These are phyloP conservation scores for Gnathonemus echidnorhynchus DNA, from an alignment of 2,113 vertebrate species.

Conservation along the genomic window DNA sequence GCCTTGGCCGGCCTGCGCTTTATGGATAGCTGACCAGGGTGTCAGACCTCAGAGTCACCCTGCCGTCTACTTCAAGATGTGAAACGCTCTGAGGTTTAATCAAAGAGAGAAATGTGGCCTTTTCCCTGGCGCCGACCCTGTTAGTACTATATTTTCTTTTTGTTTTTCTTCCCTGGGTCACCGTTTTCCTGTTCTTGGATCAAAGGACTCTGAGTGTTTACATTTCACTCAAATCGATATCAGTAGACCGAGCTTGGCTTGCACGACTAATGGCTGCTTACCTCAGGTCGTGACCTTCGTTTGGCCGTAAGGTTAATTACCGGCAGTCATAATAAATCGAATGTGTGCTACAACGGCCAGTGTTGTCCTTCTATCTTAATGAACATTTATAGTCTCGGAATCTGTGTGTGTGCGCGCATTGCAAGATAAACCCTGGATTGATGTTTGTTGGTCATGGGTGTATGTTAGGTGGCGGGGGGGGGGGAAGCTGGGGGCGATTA, in stretches of 20 bases:
- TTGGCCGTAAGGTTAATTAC: neutral
- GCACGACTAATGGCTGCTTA: conserved; percentile 31
- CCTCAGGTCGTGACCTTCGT: conserved; percentile 23
- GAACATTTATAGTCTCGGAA: neutral
- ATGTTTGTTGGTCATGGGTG: conserved; percentile 18
- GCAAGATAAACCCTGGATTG: neutral
- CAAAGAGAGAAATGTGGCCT: conserved; percentile 4
- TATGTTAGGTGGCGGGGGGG: neutral
- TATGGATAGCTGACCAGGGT: neutral
- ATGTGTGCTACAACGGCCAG: neutral
- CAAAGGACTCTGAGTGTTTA: conserved; percentile 7
- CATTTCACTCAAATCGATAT: conserved; percentile 32
- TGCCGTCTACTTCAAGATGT: neutral
- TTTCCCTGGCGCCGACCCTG: conserved; percentile 16
- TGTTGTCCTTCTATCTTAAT: neutral
- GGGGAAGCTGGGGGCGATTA: neutral
- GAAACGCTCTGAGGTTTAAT: neutral
- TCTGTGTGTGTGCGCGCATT: conserved; percentile 11
- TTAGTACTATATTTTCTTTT: conserved; percentile 19
- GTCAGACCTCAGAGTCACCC: neutral
- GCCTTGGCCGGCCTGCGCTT: neutral
- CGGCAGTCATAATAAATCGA: neutral
- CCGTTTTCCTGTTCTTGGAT: conserved; percentile 5
- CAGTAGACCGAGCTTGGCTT: conserved; percentile 21
- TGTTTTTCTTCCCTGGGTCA: neutral